Percentiles rank a stretch among this genome's conserved stretches.
phyloP scores from a whole-genome alignment of 2,797 vertebrate species.

The Xerus rutilus region DNA sequence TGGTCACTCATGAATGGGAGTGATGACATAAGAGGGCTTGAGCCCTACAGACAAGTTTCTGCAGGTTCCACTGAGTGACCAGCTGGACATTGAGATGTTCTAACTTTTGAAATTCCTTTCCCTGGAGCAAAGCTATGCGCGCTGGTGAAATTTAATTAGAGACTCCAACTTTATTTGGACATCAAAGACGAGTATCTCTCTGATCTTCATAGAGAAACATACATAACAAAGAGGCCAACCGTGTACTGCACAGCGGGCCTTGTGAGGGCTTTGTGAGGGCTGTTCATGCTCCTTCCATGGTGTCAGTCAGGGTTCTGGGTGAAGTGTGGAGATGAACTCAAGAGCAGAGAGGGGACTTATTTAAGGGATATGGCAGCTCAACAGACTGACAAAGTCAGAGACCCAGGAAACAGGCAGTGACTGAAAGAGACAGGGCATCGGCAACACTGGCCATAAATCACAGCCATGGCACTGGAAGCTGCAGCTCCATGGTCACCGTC shows the following conservation, averaged over 20 bases:
- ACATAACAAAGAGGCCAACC: background rate
- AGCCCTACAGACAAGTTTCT: background rate
- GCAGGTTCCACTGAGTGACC: background rate
- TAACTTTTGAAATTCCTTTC: conserved; percentile 19
- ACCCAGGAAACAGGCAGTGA: background rate
- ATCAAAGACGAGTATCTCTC: conserved; percentile 46
- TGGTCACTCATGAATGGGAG: background rate
- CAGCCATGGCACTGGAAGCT: background rate
- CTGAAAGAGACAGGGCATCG: background rate
- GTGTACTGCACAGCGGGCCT: background rate
- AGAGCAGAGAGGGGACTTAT: background rate
- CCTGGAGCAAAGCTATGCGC: background rate
- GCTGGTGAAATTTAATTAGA: conserved; percentile 16
- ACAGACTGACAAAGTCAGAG: background rate
- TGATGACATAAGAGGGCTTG: background rate
- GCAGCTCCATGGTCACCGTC: rapidly evolving
- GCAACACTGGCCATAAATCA: background rate
- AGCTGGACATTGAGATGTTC: background rate
- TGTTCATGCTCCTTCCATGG: background rate
- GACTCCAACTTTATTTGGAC: conserved; percentile 37
- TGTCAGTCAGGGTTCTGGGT: background rate
- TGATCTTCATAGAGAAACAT: background rate
- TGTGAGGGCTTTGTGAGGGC: background rate
- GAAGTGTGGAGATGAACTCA: background rate
- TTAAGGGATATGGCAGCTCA: background rate